Percentiles rank a stretch among this genome's conserved stretches.
Conservation (phyloP, 2,888 invertebrate species). For the Hirtodrosophila cameraria region DNA sequence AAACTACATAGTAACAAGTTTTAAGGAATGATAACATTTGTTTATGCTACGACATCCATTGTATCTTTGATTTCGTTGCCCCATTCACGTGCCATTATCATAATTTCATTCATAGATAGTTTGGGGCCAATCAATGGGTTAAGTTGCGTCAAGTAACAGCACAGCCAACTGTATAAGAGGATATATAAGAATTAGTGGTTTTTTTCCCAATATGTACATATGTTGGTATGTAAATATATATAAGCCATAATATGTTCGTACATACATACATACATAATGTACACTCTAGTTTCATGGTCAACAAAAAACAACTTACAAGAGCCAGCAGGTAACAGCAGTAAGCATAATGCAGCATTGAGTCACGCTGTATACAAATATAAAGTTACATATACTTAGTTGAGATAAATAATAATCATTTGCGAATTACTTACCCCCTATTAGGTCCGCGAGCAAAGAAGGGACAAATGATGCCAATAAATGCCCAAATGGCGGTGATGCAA, state of each 20-base stretch:
- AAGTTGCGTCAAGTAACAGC: slow-evolving; percentile 83
- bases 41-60: slow-evolving; percentile 61
- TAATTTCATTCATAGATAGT: slow-evolving; percentile 80
- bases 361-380: slow-evolving; percentile 59
- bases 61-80: slow-evolving; percentile 77
- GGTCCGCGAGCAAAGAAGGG: slow-evolving; percentile 83
- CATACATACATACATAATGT: neutral
- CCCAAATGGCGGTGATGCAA: slow-evolving; percentile 81
- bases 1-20: slow-evolving; percentile 52
- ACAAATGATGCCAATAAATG: slow-evolving; percentile 79
- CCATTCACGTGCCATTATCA: slow-evolving; percentile 83
- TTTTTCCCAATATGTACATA: neutral
- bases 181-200: slow-evolving; percentile 18
- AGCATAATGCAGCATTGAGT: slow-evolving; percentile 83
- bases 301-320: slow-evolving; percentile 78
- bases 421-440: slow-evolving; percentile 79
- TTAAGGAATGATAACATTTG: slow-evolving; percentile 25
- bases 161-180: slow-evolving; percentile 77
- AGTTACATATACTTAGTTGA: neutral
- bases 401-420: neutral
- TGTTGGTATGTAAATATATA: no score
- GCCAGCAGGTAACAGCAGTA: slow-evolving; percentile 82
- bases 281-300: slow-evolving; percentile 18
- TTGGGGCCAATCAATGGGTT: slow-evolving; percentile 82
- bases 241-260: neutral